These are phyloP conservation scores for Ceriagrion tenellum DNA, from an alignment of 2,888 invertebrate genomes.

Conservation along the genomic window DNA sequence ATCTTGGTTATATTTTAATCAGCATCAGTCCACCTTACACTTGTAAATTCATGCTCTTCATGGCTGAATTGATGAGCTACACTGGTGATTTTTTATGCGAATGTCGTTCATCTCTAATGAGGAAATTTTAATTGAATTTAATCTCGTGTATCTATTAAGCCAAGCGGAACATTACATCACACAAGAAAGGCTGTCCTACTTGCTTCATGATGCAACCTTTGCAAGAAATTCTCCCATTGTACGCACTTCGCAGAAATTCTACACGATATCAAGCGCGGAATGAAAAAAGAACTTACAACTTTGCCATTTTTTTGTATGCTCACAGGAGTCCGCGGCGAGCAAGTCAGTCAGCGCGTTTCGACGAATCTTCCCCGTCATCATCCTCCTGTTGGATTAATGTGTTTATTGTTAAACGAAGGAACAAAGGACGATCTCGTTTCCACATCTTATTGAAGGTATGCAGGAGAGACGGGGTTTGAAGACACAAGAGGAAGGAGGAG, in stretches of 20 bases:
- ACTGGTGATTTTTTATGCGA: background rate
- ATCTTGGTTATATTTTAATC: too few relatives aligned
- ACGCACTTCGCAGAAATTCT: background rate
- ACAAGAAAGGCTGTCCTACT: background rate
- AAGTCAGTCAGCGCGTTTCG: background rate
- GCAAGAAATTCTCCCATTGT: background rate
- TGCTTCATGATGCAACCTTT: background rate
- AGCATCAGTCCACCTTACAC: too few relatives aligned
- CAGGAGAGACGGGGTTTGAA: too few relatives aligned
- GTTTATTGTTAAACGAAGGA: background rate
- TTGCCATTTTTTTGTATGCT: background rate
- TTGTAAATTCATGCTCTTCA: too few relatives aligned
- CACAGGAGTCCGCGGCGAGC: background rate
- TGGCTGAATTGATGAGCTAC: background rate
- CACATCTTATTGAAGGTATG: background rate
- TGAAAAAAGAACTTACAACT: background rate
- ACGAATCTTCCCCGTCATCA: background rate
- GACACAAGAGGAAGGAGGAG: background rate
- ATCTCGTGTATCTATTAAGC: background rate
- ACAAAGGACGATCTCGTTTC: background rate
- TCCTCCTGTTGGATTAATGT: slow-evolving; percentile 9
- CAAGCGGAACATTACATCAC: background rate
- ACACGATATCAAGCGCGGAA: background rate
- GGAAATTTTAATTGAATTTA: background rate
- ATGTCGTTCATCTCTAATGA: background rate